phyloP scores from a whole-genome alignment of 2,888 invertebrate species.

The Cyclophora punctaria region DNA sequence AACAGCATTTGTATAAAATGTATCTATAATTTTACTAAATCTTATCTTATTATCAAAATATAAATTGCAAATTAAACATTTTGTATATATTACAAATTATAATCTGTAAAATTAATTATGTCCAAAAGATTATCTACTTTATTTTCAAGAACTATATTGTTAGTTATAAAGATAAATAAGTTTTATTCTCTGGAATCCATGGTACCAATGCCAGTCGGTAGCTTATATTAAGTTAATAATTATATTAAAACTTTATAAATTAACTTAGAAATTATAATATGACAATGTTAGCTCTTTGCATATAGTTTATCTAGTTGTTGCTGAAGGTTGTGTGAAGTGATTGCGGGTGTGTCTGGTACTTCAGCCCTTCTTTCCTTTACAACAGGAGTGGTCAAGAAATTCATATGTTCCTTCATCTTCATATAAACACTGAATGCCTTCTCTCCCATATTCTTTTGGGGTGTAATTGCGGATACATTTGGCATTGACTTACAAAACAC shows the following conservation, averaged over 20 bases:
- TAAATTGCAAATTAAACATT: neutral
- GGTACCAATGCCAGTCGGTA: slow-evolving; percentile 19
- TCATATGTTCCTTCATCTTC: slow-evolving; percentile 57
- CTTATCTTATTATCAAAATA: neutral
- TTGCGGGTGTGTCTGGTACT: slow-evolving; percentile 45
- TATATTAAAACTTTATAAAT: neutral
- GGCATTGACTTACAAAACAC: slow-evolving; percentile 52
- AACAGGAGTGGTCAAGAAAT: slow-evolving; percentile 53
- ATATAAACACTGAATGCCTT: slow-evolving; percentile 53
- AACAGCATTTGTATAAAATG: neutral
- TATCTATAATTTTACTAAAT: neutral
- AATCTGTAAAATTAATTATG: neutral
- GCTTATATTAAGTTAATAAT: slow-evolving; percentile 2
- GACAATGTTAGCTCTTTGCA: slow-evolving; percentile 29
- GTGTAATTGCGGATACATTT: slow-evolving; percentile 38
- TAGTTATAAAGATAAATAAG: neutral
- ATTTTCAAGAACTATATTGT: neutral
- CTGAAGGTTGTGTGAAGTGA: slow-evolving; percentile 56
- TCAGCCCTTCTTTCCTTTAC: slow-evolving; percentile 23
- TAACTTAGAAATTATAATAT: neutral
- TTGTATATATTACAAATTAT: neutral
- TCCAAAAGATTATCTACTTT: neutral
- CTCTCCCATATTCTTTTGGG: slow-evolving; percentile 34
- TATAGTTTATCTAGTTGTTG: slow-evolving; percentile 57
- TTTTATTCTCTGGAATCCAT: slow-evolving; percentile 2